Conservation (phyloP, 2,113 vertebrate species). For the Pao palembangensis region DNA sequence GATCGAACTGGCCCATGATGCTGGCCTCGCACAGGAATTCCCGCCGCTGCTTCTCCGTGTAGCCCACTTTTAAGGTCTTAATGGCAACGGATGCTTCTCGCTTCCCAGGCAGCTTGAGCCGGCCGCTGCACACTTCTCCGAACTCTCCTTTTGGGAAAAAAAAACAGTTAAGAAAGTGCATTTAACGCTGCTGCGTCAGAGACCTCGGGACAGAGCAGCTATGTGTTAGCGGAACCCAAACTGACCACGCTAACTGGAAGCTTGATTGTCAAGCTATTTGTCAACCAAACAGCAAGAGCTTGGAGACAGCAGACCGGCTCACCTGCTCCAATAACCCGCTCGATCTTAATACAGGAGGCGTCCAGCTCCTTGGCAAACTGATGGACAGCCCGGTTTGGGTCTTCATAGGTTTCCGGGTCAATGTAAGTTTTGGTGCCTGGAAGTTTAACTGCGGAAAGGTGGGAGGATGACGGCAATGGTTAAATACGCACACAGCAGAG, state of each 20-base stretch:
- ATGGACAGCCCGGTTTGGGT: constrained; percentile 99
- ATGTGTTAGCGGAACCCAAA: too few relatives aligned
- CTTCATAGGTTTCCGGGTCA: constrained; percentile 98
- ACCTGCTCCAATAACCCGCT: constrained; percentile 98
- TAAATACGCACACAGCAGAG: constrained; percentile 83
- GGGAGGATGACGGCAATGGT: constrained; percentile 95
- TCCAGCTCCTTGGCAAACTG: constrained; percentile 99
- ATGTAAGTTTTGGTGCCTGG: constrained; percentile 99
- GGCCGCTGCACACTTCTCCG: constrained; percentile 96
- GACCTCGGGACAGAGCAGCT: too few relatives aligned
- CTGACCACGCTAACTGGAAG: constrained; percentile 10
- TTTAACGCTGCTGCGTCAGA: too few relatives aligned
- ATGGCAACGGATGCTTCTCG: constrained; percentile 92
- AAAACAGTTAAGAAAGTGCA: too few relatives aligned
- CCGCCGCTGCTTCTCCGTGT: constrained; percentile 94
- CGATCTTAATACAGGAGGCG: constrained; percentile 99
- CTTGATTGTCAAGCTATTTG: too few relatives aligned
- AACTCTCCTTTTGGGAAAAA: constrained; percentile 84
- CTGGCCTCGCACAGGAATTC: constrained; percentile 98
- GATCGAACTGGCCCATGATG: constrained; percentile 99
- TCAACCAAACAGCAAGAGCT: constrained; percentile 73
- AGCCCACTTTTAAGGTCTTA: constrained; percentile 96
- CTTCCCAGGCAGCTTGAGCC: constrained; percentile 94
- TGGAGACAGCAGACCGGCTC: constrained; percentile 75
- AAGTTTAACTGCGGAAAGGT: constrained; percentile 99